These are phyloP conservation scores for Drosophila pruinosa DNA, from an alignment of 1,140 invertebrate species.

Conservation along the genomic window DNA sequence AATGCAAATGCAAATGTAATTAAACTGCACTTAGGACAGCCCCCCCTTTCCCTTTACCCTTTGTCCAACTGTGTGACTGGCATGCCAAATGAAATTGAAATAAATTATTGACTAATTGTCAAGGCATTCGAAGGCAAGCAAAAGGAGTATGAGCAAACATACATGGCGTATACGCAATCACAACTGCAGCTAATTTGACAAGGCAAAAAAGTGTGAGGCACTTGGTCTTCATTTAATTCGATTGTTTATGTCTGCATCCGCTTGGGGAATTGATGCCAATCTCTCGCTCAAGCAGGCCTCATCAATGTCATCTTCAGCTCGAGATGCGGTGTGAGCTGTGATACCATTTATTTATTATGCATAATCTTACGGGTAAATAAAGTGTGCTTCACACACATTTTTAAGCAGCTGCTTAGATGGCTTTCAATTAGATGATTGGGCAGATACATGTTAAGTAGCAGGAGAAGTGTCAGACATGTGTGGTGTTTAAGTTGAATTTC, in stretches of 20 bases:
- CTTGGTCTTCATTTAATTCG: conserved; percentile 57
- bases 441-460: background rate
- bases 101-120: conserved; percentile 82
- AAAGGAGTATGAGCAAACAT: conserved; percentile 15
- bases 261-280: conserved; percentile 50
- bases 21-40: conserved; percentile 70
- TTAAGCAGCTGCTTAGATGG: conserved; percentile 13
- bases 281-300: conserved; percentile 40
- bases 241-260: conserved; percentile 57
- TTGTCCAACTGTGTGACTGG: conserved; percentile 25
- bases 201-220: conserved; percentile 38
- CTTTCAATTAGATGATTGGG: conserved; percentile 28
- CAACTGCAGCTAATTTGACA: conserved; percentile 60
- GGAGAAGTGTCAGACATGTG: background rate
- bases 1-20: conserved; percentile 79
- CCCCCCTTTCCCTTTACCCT: background rate
- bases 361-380: conserved; percentile 22
- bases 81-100: conserved; percentile 79
- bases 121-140: conserved; percentile 60
- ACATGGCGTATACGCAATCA: conserved; percentile 56
- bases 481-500: background rate
- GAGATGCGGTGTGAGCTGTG: conserved; percentile 2
- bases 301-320: conserved; percentile 52
- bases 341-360: background rate
- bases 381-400: conserved; percentile 23